Conservation (phyloP, 2,888 invertebrate species). For the Halictus ligatus region DNA sequence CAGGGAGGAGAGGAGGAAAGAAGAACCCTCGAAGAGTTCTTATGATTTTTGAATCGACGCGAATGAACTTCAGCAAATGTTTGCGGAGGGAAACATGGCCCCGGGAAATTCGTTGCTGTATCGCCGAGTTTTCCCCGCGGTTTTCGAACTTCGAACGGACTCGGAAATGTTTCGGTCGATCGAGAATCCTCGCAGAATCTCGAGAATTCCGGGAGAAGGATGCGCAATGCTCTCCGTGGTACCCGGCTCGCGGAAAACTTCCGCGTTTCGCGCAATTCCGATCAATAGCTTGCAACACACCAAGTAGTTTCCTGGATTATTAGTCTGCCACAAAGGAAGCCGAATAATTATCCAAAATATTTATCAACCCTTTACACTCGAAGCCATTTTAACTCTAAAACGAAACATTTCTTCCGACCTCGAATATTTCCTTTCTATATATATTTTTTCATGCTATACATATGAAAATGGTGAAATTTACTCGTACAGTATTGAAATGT, state of each 20-base stretch:
- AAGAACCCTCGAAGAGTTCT: not conserved
- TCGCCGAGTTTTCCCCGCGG: not conserved
- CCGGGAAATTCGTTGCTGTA: not conserved
- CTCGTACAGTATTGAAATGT: no score
- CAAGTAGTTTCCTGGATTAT: not conserved
- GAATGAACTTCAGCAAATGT: not conserved
- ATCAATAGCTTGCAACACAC: not conserved
- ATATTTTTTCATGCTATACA: no score
- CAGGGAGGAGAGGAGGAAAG: not conserved
- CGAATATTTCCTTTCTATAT: no score
- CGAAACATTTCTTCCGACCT: no score
- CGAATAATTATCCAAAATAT: no score
- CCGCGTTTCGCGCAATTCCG: not conserved
- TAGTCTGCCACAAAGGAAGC: not conserved
- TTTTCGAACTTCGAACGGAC: not conserved
- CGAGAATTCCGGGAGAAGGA: not conserved
- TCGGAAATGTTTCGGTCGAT: not conserved
- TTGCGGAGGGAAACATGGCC: not conserved
- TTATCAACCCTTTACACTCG: no score
- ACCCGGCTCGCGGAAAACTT: not conserved
- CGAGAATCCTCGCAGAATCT: not conserved
- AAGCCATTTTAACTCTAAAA: no score
- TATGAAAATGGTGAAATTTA: no score
- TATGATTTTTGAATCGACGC: not conserved
- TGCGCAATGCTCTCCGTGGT: not conserved